Base-by-base conservation (phyloP, 2,797 vertebrate genomes). In the Mycteria americana region DNA sequence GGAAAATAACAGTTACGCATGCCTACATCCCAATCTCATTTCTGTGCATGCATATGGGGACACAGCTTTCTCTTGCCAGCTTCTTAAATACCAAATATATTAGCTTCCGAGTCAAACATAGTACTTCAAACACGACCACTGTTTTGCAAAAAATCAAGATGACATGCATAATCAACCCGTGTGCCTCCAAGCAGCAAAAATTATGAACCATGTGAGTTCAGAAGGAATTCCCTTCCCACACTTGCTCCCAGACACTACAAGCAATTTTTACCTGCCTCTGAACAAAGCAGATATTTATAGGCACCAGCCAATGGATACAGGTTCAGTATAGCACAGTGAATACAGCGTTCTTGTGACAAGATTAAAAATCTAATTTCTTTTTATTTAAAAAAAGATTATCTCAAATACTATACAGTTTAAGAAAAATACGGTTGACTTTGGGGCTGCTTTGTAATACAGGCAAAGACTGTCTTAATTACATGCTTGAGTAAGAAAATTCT, bases 51-150 rank as follows among this genome's bases (percentile, higher is more conserved):
- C 85, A 94, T 27, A 88, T 70, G 75, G 92, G 95, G 91, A 85
- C 67, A 74, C 18, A 76, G 80, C 60, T 88, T 83, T 81, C 88
- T 82, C 59, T 46, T 92, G 91, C 89, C 94, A 95, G 92, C 69
- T 57, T 94, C 81, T 92, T 88, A 91, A 95, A 95, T 95, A 91
- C 72, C 83, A 93, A 92, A 80, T 57, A 83, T 17, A 83, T 94
- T 78, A 83, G 65, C 57, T 95, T 88, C 79, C 8, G 12, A 95
- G 81, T 91, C 87, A 93, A 93, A 92, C 35, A 46, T 0, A 72
- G 79, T 18, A n/a, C 63, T 89, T 95, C 78, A 87, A 54, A 93
- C 28, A 69, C 17, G 78, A 81, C 64, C 64, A 74, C 68, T 59
- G 33, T 31, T 79, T 56, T 31, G 56, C 19, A 79, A 77, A 93